Conservation (phyloP, 2,797 vertebrate genomes). For the Protosalanx chinensis region DNA sequence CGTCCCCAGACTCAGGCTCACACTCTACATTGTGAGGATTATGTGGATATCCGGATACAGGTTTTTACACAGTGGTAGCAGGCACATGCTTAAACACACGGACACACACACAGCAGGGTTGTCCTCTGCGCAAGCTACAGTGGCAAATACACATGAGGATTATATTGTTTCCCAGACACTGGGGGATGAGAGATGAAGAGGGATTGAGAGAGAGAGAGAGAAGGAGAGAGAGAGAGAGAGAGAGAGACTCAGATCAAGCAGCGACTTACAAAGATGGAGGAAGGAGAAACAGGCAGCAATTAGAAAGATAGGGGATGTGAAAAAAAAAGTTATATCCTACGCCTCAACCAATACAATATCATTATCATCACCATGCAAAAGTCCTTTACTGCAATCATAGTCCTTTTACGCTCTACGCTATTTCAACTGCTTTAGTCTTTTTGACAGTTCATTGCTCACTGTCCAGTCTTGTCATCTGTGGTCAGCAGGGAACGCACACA, state of each 20-base stretch:
- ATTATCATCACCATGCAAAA: background rate
- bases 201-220: background rate
- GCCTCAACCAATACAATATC: background rate
- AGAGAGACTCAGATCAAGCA: background rate
- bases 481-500: conserved; percentile 4
- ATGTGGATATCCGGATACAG: background rate
- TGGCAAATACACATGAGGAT: conserved; percentile 8
- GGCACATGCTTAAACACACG: background rate
- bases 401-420: background rate
- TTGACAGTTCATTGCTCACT: background rate
- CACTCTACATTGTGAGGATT: background rate
- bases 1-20: background rate
- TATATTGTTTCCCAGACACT: background rate
- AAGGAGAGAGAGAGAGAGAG: background rate
- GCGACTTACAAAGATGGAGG: background rate
- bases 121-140: conserved; percentile 2
- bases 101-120: conserved; percentile 12
- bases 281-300: background rate
- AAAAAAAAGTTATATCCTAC: too few species aligned
- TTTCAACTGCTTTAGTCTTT: background rate
- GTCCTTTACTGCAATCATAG: background rate
- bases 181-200: background rate
- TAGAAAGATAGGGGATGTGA: background rate
- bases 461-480: background rate
- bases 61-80: background rate